Percentiles rank a stretch among this genome's conserved stretches.
Conservation (phyloP, 2,888 invertebrate species). For the Pristionchus maxplancki region DNA sequence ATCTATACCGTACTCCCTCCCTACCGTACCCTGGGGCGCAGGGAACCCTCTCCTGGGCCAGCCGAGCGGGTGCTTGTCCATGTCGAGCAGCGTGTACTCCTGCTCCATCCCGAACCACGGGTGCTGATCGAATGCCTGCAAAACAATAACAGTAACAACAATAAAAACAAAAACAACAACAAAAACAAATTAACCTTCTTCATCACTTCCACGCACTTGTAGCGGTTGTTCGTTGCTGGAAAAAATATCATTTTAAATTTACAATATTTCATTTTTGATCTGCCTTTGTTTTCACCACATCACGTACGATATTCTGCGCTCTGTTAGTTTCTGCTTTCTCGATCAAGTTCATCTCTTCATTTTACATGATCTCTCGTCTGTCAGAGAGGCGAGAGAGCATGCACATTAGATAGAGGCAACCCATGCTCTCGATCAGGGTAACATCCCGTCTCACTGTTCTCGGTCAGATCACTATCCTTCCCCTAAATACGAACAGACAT, state of each 20-base stretch:
- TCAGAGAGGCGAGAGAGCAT: too few species aligned
- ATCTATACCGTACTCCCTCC: background rate
- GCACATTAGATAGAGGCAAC: too few species aligned
- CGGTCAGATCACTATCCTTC: background rate
- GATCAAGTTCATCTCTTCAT: too few species aligned
- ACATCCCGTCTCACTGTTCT: background rate
- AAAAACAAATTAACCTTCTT: constrained; percentile 70
- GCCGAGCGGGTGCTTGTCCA: constrained; percentile 71
- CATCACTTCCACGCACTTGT: constrained; percentile 79
- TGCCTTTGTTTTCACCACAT: background rate
- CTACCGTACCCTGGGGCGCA: constrained; percentile 58
- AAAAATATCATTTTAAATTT: background rate
- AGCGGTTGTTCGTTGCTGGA: constrained; percentile 79
- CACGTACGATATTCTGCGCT: background rate
- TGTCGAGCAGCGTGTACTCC: constrained; percentile 81
- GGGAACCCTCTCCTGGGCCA: constrained; percentile 67
- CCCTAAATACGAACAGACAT: background rate
- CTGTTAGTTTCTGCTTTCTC: constrained; percentile 9
- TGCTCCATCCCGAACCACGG: constrained; percentile 80
- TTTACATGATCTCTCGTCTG: too few species aligned
- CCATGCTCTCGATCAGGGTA: background rate
- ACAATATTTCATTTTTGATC: background rate
- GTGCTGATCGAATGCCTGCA: constrained; percentile 53
- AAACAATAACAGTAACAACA: background rate
- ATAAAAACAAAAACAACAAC: background rate